Evolutionary conservation across 1,140 invertebrate genomes (phyloP), one percentile per base, ranked within the genome.

Genomic region (Drosophila mayri): DNA sequence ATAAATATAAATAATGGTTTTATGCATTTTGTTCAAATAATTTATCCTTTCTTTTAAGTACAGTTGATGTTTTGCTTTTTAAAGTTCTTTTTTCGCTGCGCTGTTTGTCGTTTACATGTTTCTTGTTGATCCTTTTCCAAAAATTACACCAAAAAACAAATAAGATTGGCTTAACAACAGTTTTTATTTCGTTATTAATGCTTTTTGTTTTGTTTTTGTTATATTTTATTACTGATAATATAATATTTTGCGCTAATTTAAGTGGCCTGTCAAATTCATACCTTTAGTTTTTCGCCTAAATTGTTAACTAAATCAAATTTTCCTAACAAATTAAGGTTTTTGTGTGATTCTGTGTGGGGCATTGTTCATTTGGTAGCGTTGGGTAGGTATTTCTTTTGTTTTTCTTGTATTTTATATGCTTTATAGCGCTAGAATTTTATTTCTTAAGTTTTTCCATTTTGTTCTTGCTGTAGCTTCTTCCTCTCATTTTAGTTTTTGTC

Each of bases 81-180:
- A 76, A 70, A 67, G 75, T 62, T 81, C 84, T 72, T 84, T 84
- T 64, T 91, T 91, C 88, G 84, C 88, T 91, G 90, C 79, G 85
- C 83, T 88, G 70, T 76, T 91, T 81, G 78, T 90, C 85, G 90
- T 83, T 90, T 87, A 82, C 76, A 67, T 90, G 64, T 81, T 81
- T 72, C 76, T 68, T 72, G 62, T 76, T 76, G 37, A 37, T 43
- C 22, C 52, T 55, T 58, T 70, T 30, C 43, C 44, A 30, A 47
- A 66, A 66, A 52, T 50, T 14, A 52, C 63, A 50, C 55, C 61
- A 76, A 76, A 70, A 68, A 79, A 57, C 30, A 46, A 66, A 65
- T 43, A 32, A 37, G 10, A 79, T 66, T 62, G 20, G 28, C 18
- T 18, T 61, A 22, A 32, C 25, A 40, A 43, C 38, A 64, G n/a